Evolutionary conservation across 2,797 vertebrate genomes (phyloP).

Genomic region (Tokudaia tokunoshimensis): DNA sequence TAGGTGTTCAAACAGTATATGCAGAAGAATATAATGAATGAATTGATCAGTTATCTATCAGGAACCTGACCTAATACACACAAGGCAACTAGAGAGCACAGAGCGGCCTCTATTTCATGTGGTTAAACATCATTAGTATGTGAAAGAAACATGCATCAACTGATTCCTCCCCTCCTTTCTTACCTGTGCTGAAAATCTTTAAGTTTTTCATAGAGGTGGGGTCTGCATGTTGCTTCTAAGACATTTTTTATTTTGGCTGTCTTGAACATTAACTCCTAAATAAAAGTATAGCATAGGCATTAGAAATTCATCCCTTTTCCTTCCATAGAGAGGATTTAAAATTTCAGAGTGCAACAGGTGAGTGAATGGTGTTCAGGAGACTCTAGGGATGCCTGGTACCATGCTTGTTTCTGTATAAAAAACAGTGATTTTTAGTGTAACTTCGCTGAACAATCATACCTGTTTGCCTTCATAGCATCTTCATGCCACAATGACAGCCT

Average conservation of each 20-base stretch:
- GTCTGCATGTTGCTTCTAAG: conserved; percentile 90
- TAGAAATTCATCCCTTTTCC: not conserved
- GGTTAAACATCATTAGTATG: not conserved
- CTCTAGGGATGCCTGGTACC: not conserved
- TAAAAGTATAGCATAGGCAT: conserved; percentile 19
- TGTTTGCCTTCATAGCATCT: not conserved
- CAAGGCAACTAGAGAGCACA: not conserved
- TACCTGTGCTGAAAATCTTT: conserved; percentile 92
- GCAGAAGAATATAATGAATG: not conserved
- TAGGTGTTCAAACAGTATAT: not conserved
- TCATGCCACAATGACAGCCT: not conserved
- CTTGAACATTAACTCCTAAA: conserved; percentile 90
- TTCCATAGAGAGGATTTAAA: not conserved
- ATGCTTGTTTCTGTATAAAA: not conserved
- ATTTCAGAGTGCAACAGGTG: not conserved
- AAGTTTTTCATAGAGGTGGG: conserved; percentile 88
- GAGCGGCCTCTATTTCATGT: not conserved
- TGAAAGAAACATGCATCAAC: not conserved
- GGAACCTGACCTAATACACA: not conserved
- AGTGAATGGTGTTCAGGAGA: not conserved
- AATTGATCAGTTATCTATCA: not conserved
- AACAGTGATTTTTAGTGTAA: not conserved
- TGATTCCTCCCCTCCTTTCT: conserved; percentile 29
- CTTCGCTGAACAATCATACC: not conserved
- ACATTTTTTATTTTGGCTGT: conserved; percentile 90